Evolutionary conservation across 2,888 invertebrate species (phyloP).

Genomic region (Carpatolechia fugitivella): DNA sequence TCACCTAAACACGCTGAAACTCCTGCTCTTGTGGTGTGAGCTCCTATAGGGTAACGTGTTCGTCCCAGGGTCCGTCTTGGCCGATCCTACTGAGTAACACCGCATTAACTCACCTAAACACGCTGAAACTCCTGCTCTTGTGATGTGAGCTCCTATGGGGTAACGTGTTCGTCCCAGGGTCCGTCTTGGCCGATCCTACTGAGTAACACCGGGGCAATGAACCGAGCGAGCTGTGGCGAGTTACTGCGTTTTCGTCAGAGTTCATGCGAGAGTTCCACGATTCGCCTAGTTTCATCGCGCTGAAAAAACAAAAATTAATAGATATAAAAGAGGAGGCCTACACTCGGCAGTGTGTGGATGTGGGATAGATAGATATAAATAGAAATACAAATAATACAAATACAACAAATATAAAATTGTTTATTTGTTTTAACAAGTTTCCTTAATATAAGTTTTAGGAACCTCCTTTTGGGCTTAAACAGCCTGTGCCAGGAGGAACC

Average conservation of each 20-base stretch:
- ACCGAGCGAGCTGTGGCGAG: constrained; percentile 57
- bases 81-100: too few species aligned
- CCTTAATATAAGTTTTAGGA: too few species aligned
- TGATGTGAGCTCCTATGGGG: constrained; percentile 31
- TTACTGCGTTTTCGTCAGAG: constrained; percentile 31
- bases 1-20: constrained; percentile 57
- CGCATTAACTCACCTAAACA: constrained; percentile 47
- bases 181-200: constrained; percentile 14
- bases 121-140: constrained; percentile 48
- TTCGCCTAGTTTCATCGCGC: constrained; percentile 29
- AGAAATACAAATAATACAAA: too few species aligned
- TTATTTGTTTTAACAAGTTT: too few species aligned
- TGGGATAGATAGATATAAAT: too few species aligned
- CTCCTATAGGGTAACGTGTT: constrained; percentile 33
- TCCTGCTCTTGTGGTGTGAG: constrained; percentile 35
- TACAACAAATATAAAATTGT: too few species aligned
- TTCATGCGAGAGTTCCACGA: constrained; percentile 31
- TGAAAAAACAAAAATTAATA: neutral
- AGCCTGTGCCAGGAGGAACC: too few species aligned
- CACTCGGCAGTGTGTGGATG: too few species aligned
- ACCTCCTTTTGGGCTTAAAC: too few species aligned
- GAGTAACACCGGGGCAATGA: constrained; percentile 44
- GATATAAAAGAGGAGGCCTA: too few species aligned
- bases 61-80: constrained; percentile 19
- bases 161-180: constrained; percentile 29